Base-by-base conservation (phyloP, 2,888 invertebrate species). In the Laspeyria flexula region DNA sequence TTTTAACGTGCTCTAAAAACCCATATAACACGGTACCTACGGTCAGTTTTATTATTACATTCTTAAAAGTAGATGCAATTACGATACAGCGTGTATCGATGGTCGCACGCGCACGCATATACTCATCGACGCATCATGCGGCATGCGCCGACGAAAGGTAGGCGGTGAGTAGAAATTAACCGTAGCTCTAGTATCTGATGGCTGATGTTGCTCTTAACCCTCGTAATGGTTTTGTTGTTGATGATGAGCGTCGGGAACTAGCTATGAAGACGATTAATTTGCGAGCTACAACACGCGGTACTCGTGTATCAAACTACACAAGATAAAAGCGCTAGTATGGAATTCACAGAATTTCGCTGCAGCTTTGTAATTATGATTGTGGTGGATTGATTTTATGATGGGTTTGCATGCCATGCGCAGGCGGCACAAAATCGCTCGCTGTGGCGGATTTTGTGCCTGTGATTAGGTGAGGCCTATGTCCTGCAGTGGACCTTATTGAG, bases 131-230 rank as follows among this genome's bases (percentile, higher is more conserved):
- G 53, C 55, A n/a, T n/a, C n/a, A n/a, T n/a, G n/a, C n/a, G n/a
- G n/a, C n/a, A 55, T 69, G 61, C 66, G 62, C 63, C 78, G 83
- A 72, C 77, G 82, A 83, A 79, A 82, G 76, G 83, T 78, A 77
- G 84, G 84, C 81, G 83, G 76, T 60, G 65, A 55, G 69, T 48
- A 65, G 75, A 73, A 78, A 81, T 79, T 78, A 79, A 77, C 78
- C 63, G 47, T 55, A 62, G 37, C 54, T 59, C 61, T 65, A 66
- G 56, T 65, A 68, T 77, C 74, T 55, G 70, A 67, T 67, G 56
- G 58, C 64, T 52, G 60, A 43, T 55, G 69, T 77, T 75, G 69
- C 59, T 64, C 54, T 64, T 60, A 68, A 67, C 51, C 59, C 74
- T 62, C 53, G 53, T 64, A 51, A 37, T 65, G 54, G 42, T 60